Base-by-base conservation (phyloP, 2,113 vertebrate genomes). In the Platycercus adscitus region DNA sequence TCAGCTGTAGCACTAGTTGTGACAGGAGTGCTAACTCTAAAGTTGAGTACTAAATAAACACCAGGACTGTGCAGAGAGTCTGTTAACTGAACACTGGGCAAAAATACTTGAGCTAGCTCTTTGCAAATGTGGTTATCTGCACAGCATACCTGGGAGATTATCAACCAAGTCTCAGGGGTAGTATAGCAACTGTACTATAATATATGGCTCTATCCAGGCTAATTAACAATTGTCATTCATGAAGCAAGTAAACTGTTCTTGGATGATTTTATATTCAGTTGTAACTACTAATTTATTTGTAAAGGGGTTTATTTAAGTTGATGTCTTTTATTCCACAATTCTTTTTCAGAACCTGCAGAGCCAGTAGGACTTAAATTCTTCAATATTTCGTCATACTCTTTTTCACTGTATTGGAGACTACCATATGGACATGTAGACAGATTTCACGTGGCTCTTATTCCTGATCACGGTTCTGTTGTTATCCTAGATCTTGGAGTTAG, bases 371-470 rank as follows among this genome's bases (percentile, higher is more conserved):
- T 98, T 47, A 94, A 79, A 93, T 93, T 97, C 77, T 91, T 98
- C 89, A 98, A 90, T 77, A 83, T 98, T 94, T 98, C 98, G 25
- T 77, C 97, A 44, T 73, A 86, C 83, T 97, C 94, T 37, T 99
- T 99, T 98, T 98, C 98, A 58, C 72, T 99, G 41, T 95, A 41
- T 58, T 99, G 99, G 98, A 98, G 96, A 83, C 95, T 97, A 41
- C 96, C 96, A 0, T 81, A 75, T 29, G 98, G 98, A 55, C 97
- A 91, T 64, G 98, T 97, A 89, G 98, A 98, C 92, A 91, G 94
- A 95, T 99, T 98, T 98, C 96, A 92, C 12, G 97, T 99, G 96
- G 96, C 89, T 96, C 97, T 98, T 64, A 77, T 89, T 96, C 98
- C 98, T 94, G 94, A 97, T 86, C 96, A 97, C 65, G 98, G 98